Percentiles rank a stretch among this genome's conserved stretches.
Conservation (phyloP, 2,113 vertebrate genomes). For the Atherinomorus stipes region DNA sequence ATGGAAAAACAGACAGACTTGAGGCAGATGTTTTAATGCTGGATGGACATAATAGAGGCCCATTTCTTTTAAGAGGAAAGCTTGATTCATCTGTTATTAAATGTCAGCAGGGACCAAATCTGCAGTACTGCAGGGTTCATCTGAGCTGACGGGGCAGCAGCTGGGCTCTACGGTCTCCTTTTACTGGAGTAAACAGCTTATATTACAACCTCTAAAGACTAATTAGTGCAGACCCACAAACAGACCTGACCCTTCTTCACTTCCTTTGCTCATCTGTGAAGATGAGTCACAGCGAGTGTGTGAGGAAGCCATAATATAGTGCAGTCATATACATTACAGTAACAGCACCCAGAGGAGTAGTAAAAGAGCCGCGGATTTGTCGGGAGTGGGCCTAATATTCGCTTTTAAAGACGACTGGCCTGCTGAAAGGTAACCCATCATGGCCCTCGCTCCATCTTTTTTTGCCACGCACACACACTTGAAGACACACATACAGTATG, state of each 20-base stretch:
- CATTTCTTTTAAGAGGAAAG: slow-evolving; percentile 13
- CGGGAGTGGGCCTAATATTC: slow-evolving; percentile 44
- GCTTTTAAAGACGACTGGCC: slow-evolving; percentile 46
- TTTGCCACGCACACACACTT: not conserved
- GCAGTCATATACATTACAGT: slow-evolving; percentile 43
- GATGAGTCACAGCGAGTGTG: slow-evolving; percentile 54
- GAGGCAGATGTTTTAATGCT: slow-evolving; percentile 4
- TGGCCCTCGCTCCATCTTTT: slow-evolving; percentile 3
- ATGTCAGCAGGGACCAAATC: slow-evolving; percentile 33
- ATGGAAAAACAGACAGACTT: slow-evolving; percentile 24
- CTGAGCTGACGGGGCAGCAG: slow-evolving; percentile 34
- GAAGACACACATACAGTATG: slow-evolving; percentile 14
- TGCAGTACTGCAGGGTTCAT: not conserved
- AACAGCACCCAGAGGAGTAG: slow-evolving; percentile 43
- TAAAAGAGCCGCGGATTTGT: slow-evolving; percentile 17
- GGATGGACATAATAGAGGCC: slow-evolving; percentile 20
- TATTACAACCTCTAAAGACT: slow-evolving; percentile 54
- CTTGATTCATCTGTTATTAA: slow-evolving; percentile 44
- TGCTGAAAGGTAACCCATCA: slow-evolving; percentile 34
- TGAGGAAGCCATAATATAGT: slow-evolving; percentile 50
- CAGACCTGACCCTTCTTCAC: slow-evolving; percentile 51
- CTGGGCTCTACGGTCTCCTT: slow-evolving; percentile 38
- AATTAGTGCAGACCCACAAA: slow-evolving; percentile 58
- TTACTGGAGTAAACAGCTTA: slow-evolving; percentile 48
- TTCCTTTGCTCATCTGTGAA: slow-evolving; percentile 54